Percentiles rank a stretch among this genome's conserved stretches.
Conservation (phyloP, 2,888 invertebrate species). For the Sepiola atlantica region DNA sequence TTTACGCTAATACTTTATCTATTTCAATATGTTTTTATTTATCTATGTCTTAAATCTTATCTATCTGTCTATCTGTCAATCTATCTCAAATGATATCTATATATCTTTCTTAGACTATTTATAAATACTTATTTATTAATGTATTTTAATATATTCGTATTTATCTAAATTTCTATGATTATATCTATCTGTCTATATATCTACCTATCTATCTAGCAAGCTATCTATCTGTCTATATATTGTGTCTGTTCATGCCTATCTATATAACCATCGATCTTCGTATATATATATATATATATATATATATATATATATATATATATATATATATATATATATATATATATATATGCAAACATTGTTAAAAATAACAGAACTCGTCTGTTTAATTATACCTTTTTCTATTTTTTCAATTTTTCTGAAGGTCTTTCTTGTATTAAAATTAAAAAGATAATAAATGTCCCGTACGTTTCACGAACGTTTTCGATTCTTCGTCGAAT, state of each 20-base stretch:
- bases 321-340: conserved; percentile 32
- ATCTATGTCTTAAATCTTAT: too few relatives aligned
- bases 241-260: too few relatives aligned
- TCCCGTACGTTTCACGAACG: too few relatives aligned
- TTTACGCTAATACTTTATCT: neutral
- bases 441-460: too few relatives aligned
- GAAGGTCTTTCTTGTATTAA: too few relatives aligned
- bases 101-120: too few relatives aligned
- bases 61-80: too few relatives aligned
- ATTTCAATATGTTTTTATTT: neutral
- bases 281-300: conserved; percentile 32
- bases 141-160: neutral
- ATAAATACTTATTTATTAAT: neutral
- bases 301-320: conserved; percentile 32
- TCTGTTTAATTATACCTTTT: too few relatives aligned
- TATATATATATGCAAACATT: neutral
- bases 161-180: too few relatives aligned
- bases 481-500: too few relatives aligned
- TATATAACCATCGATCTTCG: neutral
- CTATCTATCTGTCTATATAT: neutral
- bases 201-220: neutral
- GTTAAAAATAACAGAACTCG: too few relatives aligned
- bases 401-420: too few relatives aligned
- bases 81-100: neutral
- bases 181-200: neutral